Evolutionary conservation across 1,140 invertebrate species (phyloP).

Genomic region (Neotoxoptera formosana): DNA sequence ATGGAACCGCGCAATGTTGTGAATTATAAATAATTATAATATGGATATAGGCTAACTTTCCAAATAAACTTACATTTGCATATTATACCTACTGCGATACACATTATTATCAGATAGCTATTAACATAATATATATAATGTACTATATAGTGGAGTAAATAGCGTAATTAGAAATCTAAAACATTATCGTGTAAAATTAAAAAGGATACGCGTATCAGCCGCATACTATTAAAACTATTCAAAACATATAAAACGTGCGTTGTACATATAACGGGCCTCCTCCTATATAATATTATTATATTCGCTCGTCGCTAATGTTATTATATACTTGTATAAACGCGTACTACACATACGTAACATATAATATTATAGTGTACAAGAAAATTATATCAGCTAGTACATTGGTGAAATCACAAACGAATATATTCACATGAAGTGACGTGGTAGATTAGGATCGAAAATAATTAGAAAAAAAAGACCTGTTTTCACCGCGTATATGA

Average conservation of each 20-base stretch:
- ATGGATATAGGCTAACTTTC: not conserved
- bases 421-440: not conserved
- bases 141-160: not conserved
- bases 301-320: too few relatives aligned
- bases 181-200: conserved; percentile 8
- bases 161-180: conserved; percentile 8
- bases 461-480: not conserved
- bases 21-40: too few relatives aligned
- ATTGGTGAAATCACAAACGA: not conserved
- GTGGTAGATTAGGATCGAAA: not conserved
- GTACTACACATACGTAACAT: not conserved
- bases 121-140: conserved; percentile 20
- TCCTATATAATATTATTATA: too few relatives aligned
- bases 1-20: too few relatives aligned
- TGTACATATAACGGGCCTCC: too few relatives aligned
- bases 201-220: not conserved
- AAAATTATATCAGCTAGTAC: too few relatives aligned
- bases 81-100: not conserved
- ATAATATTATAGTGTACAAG: not conserved
- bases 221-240: not conserved
- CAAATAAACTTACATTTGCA: not conserved
- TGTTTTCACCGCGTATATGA: not conserved
- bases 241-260: conserved; percentile 5
- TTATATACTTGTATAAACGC: too few relatives aligned
- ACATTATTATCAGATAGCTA: not conserved